These are phyloP conservation scores for Nematolebias whitei DNA, from an alignment of 2,113 vertebrate genomes.

Conservation along the genomic window DNA sequence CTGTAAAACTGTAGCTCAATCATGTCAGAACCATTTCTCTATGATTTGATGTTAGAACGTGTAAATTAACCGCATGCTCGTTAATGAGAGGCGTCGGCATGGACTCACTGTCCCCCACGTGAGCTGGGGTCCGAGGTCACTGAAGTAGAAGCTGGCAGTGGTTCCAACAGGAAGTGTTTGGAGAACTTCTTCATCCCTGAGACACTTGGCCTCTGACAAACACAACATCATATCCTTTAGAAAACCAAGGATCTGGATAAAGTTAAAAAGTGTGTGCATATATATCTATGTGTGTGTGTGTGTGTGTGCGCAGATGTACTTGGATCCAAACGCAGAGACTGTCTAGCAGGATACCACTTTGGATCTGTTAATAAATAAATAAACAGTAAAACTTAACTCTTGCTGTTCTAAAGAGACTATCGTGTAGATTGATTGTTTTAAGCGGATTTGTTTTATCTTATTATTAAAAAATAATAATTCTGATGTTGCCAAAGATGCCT, in stretches of 20 bases:
- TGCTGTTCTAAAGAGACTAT: not conserved
- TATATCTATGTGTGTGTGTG: not conserved
- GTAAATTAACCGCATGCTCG: no score
- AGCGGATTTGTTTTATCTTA: not conserved
- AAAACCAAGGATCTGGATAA: not conserved
- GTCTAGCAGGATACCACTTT: conserved; percentile 91
- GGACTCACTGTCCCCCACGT: conserved; percentile 93
- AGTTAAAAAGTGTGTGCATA: not conserved
- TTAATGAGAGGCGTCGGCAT: conserved; percentile 12
- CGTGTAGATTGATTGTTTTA: not conserved
- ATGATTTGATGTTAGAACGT: no score
- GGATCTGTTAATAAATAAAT: conserved; percentile 79
- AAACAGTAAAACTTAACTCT: not conserved
- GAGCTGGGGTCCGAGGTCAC: conserved; percentile 92
- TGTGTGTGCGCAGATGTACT: conserved; percentile 86
- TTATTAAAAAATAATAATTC: no score
- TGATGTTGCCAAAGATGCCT: not conserved
- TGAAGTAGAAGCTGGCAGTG: conserved; percentile 93
- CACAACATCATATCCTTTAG: not conserved
- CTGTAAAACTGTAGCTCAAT: not conserved
- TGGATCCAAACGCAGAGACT: conserved; percentile 90
- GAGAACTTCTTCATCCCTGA: conserved; percentile 90
- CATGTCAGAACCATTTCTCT: no score
- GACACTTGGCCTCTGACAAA: conserved; percentile 85
- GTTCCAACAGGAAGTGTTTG: conserved; percentile 94